These are phyloP conservation scores for Ispidina lecontei DNA, from an alignment of 2,797 vertebrate species.

Conservation along the genomic window DNA sequence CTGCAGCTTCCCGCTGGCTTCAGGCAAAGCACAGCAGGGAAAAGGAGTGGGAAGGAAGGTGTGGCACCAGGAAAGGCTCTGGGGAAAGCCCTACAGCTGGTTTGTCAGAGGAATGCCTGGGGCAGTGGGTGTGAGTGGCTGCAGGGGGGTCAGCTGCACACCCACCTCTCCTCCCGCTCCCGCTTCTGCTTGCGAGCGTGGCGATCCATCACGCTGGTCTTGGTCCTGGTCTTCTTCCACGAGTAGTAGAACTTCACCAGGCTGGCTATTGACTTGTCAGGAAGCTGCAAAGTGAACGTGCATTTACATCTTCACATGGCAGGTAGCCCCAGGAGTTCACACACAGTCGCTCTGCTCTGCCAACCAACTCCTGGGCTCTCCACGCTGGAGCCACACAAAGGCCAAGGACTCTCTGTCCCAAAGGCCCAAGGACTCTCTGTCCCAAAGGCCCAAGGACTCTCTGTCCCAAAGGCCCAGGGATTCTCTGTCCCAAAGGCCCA, in stretches of 20 bases:
- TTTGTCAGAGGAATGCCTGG: not conserved
- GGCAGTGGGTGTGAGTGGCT: not conserved
- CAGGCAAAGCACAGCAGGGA: not conserved
- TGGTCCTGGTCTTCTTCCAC: conserved; percentile 96
- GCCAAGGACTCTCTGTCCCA: too few relatives aligned
- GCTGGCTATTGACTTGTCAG: conserved; percentile 94
- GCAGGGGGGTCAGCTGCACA: not conserved
- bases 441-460: too few relatives aligned
- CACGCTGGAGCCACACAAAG: not conserved
- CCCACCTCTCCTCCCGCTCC: conserved; percentile 92
- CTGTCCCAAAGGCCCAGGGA: too few relatives aligned
- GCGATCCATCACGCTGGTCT: conserved; percentile 96
- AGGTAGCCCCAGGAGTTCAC: conserved; percentile 13
- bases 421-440: too few relatives aligned
- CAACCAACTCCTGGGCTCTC: not conserved
- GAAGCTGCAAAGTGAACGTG: conserved; percentile 82
- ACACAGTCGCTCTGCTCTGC: not conserved
- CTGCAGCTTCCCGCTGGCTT: not conserved
- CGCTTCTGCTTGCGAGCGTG: conserved; percentile 93
- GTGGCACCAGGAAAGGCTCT: not conserved
- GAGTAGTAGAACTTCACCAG: conserved; percentile 97
- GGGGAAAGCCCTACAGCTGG: not conserved
- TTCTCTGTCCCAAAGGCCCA: too few relatives aligned
- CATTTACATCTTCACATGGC: conserved; percentile 44
- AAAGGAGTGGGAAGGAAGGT: not conserved